Evolutionary conservation across 2,113 vertebrate genomes (phyloP), one percentile per base, ranked within the genome.

Genomic region (Cervus canadensis): DNA sequence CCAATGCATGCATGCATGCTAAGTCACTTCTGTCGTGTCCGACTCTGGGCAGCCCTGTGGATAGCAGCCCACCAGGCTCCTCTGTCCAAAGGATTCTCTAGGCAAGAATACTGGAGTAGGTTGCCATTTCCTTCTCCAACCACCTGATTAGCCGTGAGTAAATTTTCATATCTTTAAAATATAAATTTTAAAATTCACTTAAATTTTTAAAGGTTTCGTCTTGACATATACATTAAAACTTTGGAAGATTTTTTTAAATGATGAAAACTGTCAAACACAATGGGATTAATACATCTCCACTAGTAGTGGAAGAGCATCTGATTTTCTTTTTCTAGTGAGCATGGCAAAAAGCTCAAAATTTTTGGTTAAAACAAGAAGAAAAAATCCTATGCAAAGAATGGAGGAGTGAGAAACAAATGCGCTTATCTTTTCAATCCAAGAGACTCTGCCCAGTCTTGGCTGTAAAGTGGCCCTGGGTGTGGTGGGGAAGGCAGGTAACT

Each of bases 141-240:
- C 79, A 81, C 30, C 6, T 48, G 93, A 85, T 89, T 30, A 89
- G 23, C 23, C 59, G 4, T 56, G 81, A 83, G 81, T 36, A 56
- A 54, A 82, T 54, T 54, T 82, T 36, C 50, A n/a, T 36, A 83
- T 87, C 91, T 93, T 93, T 43, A 52, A 97, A 94, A 89, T 82
- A 89, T 4, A 91, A 94, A 54, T 26, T 89, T 95, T 83, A 40
- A 84, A 92, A 88, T 85, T 95, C 6, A 86, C 33, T 56, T 67
- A 76, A 45, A 89, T 11, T 91, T 74, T 52, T 59, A 33, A 64
- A 91, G 76, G 7, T 6, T 25, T 50, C 5, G 0, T 40, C 71
- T 92, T 52, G 40, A 87, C 50, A 30, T 15, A 62, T 50, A 94
- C 3, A 71, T 59, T 74, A 83, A 85, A 45, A 48, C 3, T 56